phyloP scores from a whole-genome alignment of 1,140 invertebrate species.

The Subanguina moxae region DNA sequence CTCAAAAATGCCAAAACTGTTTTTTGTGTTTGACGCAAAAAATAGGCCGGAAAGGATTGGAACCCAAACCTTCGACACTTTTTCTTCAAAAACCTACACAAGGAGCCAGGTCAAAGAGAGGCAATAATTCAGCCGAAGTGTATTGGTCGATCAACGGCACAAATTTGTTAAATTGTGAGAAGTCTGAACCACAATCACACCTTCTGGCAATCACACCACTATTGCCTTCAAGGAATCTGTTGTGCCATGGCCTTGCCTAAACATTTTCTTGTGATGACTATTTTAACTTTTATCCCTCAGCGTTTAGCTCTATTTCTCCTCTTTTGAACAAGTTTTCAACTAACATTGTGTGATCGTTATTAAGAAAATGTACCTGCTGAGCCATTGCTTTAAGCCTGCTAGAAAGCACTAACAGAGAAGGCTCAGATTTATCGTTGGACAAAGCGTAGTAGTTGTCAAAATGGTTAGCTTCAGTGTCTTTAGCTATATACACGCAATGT shows the following conservation, averaged over 20 bases:
- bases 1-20: too few species aligned
- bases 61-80: too few species aligned
- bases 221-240: background rate
- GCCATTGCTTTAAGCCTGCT: constrained; percentile 39
- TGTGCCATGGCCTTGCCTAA: background rate
- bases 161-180: constrained; percentile 36
- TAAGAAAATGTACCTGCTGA: constrained; percentile 28
- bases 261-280: too few species aligned
- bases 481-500: constrained; percentile 23
- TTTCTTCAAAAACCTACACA: constrained; percentile 37
- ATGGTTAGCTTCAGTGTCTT: constrained; percentile 32
- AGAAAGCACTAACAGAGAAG: background rate
- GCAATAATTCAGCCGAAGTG: constrained; percentile 26
- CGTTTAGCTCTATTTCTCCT: too few species aligned
- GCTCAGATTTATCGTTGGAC: constrained; percentile 13
- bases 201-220: constrained; percentile 4
- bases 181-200: constrained; percentile 21
- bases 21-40: too few species aligned
- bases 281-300: too few species aligned
- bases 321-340: too few species aligned
- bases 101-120: constrained; percentile 34
- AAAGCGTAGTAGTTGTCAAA: constrained; percentile 36
- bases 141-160: constrained; percentile 29
- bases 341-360: too few species aligned
- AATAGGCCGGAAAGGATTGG: too few species aligned